A percentile compares a stretch with the other conserved stretches of the same genome.
These are phyloP conservation scores for Hesperia comma DNA, from an alignment of 2,888 invertebrate genomes.

Conservation along the genomic window DNA sequence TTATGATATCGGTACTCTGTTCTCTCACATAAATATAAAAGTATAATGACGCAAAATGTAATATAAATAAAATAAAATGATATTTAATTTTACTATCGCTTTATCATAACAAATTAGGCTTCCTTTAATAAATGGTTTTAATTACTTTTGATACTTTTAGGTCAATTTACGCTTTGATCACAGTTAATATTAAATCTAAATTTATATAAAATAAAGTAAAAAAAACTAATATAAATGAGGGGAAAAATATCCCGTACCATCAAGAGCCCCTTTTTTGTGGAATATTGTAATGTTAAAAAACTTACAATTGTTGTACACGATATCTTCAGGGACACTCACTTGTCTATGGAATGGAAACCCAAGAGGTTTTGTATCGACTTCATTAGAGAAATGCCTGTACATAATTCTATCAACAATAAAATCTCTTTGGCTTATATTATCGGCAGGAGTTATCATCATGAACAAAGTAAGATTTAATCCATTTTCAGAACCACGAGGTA, in stretches of 20 bases:
- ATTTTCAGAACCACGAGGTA: slow-evolving; percentile 65
- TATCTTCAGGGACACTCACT: slow-evolving; percentile 50
- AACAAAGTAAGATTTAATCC: slow-evolving; percentile 72
- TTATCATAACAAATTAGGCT: too few species aligned
- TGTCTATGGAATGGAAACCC: slow-evolving; percentile 76
- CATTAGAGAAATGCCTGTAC: slow-evolving; percentile 52
- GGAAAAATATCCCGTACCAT: slow-evolving; percentile 59
- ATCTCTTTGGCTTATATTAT: slow-evolving; percentile 48
- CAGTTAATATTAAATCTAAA: not conserved
- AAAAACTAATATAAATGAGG: slow-evolving; percentile 59
- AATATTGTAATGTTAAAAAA: slow-evolving; percentile 68
- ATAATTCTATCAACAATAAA: slow-evolving; percentile 47
- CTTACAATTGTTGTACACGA: slow-evolving; percentile 59
- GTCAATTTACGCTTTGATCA: not conserved
- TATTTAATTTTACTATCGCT: too few species aligned
- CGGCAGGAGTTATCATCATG: slow-evolving; percentile 60
- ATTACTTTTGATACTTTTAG: not conserved
- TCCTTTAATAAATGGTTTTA: too few species aligned
- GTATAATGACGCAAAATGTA: too few species aligned
- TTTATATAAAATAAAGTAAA: not conserved
- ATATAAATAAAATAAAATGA: too few species aligned
- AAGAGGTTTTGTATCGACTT: slow-evolving; percentile 62
- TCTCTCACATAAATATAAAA: too few species aligned
- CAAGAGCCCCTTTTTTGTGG: slow-evolving; percentile 56
- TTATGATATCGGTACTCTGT: too few species aligned